These are phyloP conservation scores for Indicator maculatus DNA, from an alignment of 2,113 vertebrate species.

Conservation along the genomic window DNA sequence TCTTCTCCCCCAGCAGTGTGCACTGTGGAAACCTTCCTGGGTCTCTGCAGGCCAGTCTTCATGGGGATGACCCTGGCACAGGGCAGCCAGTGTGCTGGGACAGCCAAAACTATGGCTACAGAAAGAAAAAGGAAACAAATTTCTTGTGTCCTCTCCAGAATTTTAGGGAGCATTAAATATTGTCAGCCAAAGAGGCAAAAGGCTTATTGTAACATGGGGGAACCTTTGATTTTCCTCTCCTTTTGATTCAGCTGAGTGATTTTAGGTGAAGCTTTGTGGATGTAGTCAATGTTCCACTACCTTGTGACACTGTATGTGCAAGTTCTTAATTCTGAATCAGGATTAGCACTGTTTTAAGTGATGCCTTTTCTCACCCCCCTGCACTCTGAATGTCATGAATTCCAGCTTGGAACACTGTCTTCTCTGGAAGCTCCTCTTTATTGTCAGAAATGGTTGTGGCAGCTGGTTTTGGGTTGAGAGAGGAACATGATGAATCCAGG, in stretches of 20 bases:
- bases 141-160: neutral
- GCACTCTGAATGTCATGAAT: neutral
- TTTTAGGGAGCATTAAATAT: neutral
- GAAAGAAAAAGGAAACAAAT: neutral
- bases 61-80: neutral
- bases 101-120: neutral
- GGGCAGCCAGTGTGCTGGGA: neutral
- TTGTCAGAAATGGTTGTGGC: neutral
- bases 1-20: neutral
- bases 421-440: neutral
- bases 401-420: neutral
- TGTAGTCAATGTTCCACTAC: neutral
- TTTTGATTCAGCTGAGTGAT: neutral
- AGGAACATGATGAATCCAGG: slow-evolving; percentile 18
- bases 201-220: neutral
- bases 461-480: neutral
- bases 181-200: neutral
- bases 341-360: neutral
- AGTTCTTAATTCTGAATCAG: neutral
- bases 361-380: neutral
- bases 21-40: neutral
- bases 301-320: neutral
- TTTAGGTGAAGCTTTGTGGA: neutral
- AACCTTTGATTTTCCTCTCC: neutral
- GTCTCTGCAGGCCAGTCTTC: neutral